phyloP scores from a whole-genome alignment of 2,797 vertebrate genomes.

The Anomalospiza imberbis region DNA sequence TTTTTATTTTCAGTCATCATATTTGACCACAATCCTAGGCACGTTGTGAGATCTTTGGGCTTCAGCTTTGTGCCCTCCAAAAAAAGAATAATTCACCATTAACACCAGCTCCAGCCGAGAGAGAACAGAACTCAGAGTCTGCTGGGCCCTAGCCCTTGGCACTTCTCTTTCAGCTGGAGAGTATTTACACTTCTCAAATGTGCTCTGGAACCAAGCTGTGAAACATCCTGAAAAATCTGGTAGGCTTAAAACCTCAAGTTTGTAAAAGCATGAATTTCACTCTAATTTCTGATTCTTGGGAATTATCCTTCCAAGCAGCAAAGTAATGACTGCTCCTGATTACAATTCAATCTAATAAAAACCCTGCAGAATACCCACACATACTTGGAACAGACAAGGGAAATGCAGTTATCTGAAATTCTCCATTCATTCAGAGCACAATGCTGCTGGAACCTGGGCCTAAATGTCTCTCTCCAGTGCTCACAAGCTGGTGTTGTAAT shows the following conservation, averaged over 20 bases:
- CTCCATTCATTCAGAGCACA: background rate
- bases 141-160: background rate
- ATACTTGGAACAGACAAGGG: background rate
- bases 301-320: background rate
- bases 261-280: constrained; percentile 8
- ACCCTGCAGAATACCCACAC: background rate
- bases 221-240: background rate
- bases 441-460: constrained; percentile 1
- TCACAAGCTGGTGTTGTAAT: constrained; percentile 57
- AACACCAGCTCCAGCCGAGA: background rate
- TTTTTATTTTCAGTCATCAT: background rate
- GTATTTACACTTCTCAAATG: background rate
- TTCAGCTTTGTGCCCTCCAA: background rate
- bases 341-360: constrained; percentile 12
- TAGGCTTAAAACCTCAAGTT: background rate
- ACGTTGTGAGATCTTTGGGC: background rate
- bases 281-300: background rate
- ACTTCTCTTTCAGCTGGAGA: background rate
- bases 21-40: background rate
- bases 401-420: constrained; percentile 4
- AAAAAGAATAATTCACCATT: background rate
- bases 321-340: constrained; percentile 16
- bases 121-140: background rate
- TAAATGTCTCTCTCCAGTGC: constrained; percentile 30
- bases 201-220: background rate